These are phyloP conservation scores for Petrolisthes cinctipes DNA, from an alignment of 2,888 invertebrate species.

Conservation along the genomic window DNA sequence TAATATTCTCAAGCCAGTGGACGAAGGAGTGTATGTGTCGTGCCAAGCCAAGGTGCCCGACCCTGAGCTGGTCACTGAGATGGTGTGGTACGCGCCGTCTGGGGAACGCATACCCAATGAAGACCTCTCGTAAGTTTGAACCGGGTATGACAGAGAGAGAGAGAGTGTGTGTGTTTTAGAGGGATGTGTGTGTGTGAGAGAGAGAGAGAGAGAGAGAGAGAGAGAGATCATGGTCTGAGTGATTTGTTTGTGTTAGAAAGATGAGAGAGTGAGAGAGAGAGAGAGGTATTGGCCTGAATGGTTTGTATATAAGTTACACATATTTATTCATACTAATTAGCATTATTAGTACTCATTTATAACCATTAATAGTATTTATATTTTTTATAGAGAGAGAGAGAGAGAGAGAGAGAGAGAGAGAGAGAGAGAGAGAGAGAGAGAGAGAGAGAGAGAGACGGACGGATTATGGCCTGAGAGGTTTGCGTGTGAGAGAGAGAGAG, in stretches of 20 bases:
- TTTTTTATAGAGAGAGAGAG: neutral
- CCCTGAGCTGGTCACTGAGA: conserved; percentile 77
- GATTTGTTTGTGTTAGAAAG: neutral
- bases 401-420: neutral
- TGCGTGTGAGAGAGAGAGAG: neutral
- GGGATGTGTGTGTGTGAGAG: neutral
- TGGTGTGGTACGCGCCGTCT: conserved; percentile 84
- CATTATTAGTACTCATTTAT: no score
- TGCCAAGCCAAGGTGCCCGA: conserved; percentile 82
- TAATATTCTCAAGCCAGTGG: conserved; percentile 76
- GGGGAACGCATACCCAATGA: conserved; percentile 65
- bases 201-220: neutral
- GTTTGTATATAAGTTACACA: no score
- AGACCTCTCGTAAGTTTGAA: conserved; percentile 60
- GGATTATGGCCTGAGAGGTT: neutral
- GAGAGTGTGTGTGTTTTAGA: neutral
- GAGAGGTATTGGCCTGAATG: no score
- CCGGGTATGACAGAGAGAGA: neutral
- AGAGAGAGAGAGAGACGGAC: neutral
- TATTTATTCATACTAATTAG: no score
- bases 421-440: neutral
- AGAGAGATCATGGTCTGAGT: neutral
- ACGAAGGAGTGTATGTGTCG: conserved; percentile 81
- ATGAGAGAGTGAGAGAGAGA: neutral
- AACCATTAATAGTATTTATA: no score